These are phyloP conservation scores for Brachypalpus laphriformis DNA, from an alignment of 2,888 invertebrate genomes.

Conservation along the genomic window DNA sequence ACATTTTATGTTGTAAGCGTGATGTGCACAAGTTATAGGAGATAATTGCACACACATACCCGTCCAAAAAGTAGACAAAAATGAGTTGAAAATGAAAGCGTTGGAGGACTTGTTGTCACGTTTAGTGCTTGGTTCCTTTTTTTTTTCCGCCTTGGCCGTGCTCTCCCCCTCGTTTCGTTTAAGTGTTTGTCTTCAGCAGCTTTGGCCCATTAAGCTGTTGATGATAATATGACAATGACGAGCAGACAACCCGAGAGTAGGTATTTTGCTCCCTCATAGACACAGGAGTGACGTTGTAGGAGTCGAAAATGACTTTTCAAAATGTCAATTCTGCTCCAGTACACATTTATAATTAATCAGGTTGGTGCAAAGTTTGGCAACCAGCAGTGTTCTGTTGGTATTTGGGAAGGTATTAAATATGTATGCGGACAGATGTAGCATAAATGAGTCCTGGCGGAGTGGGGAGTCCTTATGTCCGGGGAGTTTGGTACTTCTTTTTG, in stretches of 20 bases:
- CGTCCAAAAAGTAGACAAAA: constrained; percentile 3
- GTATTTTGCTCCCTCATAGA: constrained; percentile 18
- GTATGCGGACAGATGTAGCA: constrained; percentile 61
- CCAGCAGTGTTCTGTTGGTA: constrained; percentile 20
- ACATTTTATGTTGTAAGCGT: constrained; percentile 49
- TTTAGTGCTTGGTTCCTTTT: constrained; percentile 2
- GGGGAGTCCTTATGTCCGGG: not conserved
- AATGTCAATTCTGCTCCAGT: constrained; percentile 62
- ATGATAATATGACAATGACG: constrained; percentile 72
- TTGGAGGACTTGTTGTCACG: constrained; percentile 52
- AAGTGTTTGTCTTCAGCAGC: constrained; percentile 68
- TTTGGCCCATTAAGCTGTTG: constrained; percentile 68
- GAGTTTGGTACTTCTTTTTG: not conserved
- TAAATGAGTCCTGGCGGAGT: constrained; percentile 49
- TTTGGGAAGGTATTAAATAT: constrained; percentile 48
- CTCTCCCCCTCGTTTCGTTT: constrained; percentile 2
- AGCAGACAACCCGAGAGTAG: constrained; percentile 7
- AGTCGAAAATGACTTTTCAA: constrained; percentile 69
- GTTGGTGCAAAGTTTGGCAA: constrained; percentile 38
- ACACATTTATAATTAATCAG: constrained; percentile 71
- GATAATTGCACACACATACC: constrained; percentile 15
- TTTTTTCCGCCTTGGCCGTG: not conserved
- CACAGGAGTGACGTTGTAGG: constrained; percentile 27
- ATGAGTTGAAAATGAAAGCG: constrained; percentile 33
- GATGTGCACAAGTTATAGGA: constrained; percentile 51